Evolutionary conservation across 2,113 vertebrate genomes (phyloP).

Genomic region (Alaudala cheleensis): DNA sequence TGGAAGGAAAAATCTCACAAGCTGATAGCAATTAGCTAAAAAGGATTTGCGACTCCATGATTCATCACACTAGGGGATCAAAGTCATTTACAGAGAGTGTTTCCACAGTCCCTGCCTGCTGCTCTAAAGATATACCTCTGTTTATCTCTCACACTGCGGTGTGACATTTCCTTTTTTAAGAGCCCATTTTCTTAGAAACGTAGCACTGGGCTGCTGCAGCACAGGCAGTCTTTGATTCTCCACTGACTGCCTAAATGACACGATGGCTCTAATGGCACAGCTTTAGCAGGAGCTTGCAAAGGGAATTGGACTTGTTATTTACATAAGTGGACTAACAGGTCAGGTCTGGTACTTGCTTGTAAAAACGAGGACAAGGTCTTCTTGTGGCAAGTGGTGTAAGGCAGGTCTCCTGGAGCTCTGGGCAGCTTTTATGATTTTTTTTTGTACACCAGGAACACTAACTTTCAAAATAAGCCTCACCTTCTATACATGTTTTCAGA

Average conservation of each 20-base stretch:
- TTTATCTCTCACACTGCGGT: conserved; percentile 78
- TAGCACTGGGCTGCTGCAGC: conserved; percentile 61
- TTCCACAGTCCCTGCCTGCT: conserved; percentile 67
- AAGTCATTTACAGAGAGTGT: conserved; percentile 88
- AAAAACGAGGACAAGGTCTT: neutral
- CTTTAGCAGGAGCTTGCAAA: conserved; percentile 24
- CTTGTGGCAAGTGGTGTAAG: neutral
- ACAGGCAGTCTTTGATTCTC: conserved; percentile 77
- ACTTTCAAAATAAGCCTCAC: neutral
- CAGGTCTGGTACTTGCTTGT: conserved; percentile 25
- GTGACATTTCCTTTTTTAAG: conserved; percentile 83
- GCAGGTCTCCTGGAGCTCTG: neutral
- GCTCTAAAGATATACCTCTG: conserved; percentile 74
- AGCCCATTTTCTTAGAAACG: conserved; percentile 77
- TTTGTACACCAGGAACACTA: neutral
- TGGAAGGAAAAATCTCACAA: conserved; percentile 87
- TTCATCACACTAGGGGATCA: conserved; percentile 93
- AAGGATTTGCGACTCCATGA: conserved; percentile 95
- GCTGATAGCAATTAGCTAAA: conserved; percentile 99
- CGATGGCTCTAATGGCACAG: conserved; percentile 63
- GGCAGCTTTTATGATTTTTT: neutral
- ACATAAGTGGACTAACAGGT: conserved; percentile 58
- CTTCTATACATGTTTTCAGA: neutral
- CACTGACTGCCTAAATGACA: conserved; percentile 74
- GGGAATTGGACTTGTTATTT: conserved; percentile 48